Conservation (phyloP, 2,113 vertebrate genomes). For the Pluvianellus socialis region DNA sequence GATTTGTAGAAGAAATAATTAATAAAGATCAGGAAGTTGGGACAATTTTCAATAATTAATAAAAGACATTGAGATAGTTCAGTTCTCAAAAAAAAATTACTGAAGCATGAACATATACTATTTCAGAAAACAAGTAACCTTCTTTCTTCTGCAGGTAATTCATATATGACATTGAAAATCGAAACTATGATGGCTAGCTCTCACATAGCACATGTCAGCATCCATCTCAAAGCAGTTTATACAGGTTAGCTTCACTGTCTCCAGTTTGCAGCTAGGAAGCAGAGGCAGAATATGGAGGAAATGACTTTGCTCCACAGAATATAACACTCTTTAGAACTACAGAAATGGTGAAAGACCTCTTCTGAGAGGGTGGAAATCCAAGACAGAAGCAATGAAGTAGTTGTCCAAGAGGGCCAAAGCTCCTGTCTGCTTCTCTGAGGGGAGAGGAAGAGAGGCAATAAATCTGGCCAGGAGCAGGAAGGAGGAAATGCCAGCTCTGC, state of each 20-base stretch:
- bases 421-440: neutral
- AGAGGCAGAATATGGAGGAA: neutral
- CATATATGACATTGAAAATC: neutral
- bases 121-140: neutral
- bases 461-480: accelerated
- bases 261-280: neutral
- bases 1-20: constrained; percentile 45
- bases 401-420: neutral
- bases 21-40: neutral
- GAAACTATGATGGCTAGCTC: neutral
- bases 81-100: neutral
- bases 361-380: neutral
- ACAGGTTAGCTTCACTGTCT: neutral
- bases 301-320: neutral
- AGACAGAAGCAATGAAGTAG: neutral
- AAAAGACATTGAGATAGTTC: neutral
- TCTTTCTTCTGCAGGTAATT: neutral
- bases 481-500: neutral
- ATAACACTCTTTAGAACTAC: neutral
- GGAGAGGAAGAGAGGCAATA: neutral
- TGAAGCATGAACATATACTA: neutral
- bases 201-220: neutral
- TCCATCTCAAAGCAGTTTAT: neutral
- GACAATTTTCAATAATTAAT: neutral
- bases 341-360: neutral